Conservation (phyloP, 2,888 invertebrate species). For the Pheosia tremula region DNA sequence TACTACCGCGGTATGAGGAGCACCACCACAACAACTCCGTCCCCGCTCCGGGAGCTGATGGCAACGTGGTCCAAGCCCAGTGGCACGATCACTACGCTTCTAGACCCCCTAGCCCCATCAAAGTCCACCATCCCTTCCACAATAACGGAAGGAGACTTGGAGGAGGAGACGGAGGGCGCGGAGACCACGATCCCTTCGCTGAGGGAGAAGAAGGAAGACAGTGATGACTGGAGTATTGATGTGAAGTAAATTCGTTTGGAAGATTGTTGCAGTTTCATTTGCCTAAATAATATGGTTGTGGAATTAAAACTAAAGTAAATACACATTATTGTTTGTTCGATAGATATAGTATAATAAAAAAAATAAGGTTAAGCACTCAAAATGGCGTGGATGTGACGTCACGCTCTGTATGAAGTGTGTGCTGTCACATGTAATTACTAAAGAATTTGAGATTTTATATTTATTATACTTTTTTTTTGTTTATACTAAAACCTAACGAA, state of each 20-base stretch:
- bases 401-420: too few relatives aligned
- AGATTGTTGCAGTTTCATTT: not conserved
- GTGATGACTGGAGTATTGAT: constrained; percentile 5
- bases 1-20: constrained; percentile 53
- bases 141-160: not conserved
- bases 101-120: not conserved
- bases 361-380: too few relatives aligned
- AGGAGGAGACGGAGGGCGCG: not conserved
- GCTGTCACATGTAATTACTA: too few relatives aligned
- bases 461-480: too few relatives aligned
- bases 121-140: not conserved
- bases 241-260: not conserved
- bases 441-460: too few relatives aligned
- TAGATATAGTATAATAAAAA: too few relatives aligned
- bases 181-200: not conserved
- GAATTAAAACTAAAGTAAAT: too few relatives aligned
- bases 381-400: too few relatives aligned
- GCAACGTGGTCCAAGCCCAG: constrained; percentile 20
- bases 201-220: not conserved
- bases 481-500: too few relatives aligned
- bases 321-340: too few relatives aligned
- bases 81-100: not conserved
- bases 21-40: constrained; percentile 46
- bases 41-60: constrained; percentile 30
- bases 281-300: not conserved